These are phyloP conservation scores for Eupithecia exiguata DNA, from an alignment of 2,888 invertebrate species.

Conservation along the genomic window DNA sequence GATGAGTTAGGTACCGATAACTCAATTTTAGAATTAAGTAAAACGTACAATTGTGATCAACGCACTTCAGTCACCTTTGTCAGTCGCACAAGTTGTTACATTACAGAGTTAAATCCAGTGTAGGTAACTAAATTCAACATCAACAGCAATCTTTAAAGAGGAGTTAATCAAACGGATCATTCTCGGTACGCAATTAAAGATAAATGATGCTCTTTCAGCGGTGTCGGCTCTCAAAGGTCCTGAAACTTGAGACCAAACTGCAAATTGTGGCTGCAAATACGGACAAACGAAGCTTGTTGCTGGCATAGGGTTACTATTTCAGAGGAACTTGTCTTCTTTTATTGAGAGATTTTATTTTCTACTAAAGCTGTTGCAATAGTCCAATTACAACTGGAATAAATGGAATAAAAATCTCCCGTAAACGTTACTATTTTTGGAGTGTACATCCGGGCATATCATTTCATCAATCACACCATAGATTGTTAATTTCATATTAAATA, in stretches of 20 bases:
- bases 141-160: not conserved
- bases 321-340: not conserved
- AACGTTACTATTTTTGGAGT: slow-evolving; percentile 11
- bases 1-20: not conserved
- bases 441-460: slow-evolving; percentile 9
- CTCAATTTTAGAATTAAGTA: not conserved
- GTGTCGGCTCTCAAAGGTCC: slow-evolving; percentile 42
- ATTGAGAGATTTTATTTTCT: not conserved
- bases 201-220: slow-evolving; percentile 33
- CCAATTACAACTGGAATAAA: not conserved
- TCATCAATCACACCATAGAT: not conserved
- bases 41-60: not conserved
- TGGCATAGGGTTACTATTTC: not conserved
- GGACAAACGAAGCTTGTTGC: slow-evolving; percentile 8
- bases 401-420: not conserved
- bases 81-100: not conserved
- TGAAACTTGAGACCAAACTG: slow-evolving; percentile 48
- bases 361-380: not conserved
- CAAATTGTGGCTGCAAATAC: slow-evolving; percentile 6
- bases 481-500: not conserved
- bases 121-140: not conserved
- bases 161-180: slow-evolving; percentile 2
- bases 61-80: not conserved
- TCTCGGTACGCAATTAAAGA: slow-evolving; percentile 16
- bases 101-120: not conserved